Base-by-base conservation (phyloP, 2,888 invertebrate species). In the Hoplodrina ambigua region DNA sequence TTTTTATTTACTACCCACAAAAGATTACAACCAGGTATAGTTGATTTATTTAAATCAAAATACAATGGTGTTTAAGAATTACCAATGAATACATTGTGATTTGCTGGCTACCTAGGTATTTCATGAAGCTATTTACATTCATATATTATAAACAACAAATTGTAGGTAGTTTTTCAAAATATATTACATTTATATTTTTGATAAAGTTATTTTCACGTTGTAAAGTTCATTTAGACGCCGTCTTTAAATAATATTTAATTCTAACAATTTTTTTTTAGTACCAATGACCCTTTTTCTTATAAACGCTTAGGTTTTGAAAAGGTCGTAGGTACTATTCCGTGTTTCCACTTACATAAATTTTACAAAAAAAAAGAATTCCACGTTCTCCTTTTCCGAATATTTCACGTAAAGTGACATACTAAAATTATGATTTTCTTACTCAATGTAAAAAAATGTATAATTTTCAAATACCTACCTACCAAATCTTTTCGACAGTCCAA, bases 1-100 rank as follows among this genome's bases (percentile, higher is more conserved):
- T 57, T 77, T 68, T 70, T 79, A 75, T 77, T 83, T 61, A 53
- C 75, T 75, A 70, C 76, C 73, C 72, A 72, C 69, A 70, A 73
- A 60, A 59, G 20, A 64, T 72, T 71, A 81, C 64, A 60, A 33
- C 17, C n/a, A n/a, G n/a, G n/a, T 58, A 71, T 65, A 63, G 56
- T 60, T 59, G 15, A 62, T 62, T 60, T 25, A 56, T 62, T 58
- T 61, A 33, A 46, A 54, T 74, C n/a, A n/a, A n/a, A n/a, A n/a
- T 72, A 54, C 69, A 69, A 49, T 55, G 30, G 41, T 62, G 55
- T 25, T 13, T n/a, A 19, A 55, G 41, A 56, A 52, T 25, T 56
- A 57, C 56, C 55, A 53, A 57, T 64, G 25, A 65, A 19, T 41
- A 25, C 37, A 49, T 65, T 46, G 50, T 64, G 53, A 67, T 66